These are phyloP conservation scores for Orchesella flavescens DNA, from an alignment of 2,888 invertebrate species.

Conservation along the genomic window DNA sequence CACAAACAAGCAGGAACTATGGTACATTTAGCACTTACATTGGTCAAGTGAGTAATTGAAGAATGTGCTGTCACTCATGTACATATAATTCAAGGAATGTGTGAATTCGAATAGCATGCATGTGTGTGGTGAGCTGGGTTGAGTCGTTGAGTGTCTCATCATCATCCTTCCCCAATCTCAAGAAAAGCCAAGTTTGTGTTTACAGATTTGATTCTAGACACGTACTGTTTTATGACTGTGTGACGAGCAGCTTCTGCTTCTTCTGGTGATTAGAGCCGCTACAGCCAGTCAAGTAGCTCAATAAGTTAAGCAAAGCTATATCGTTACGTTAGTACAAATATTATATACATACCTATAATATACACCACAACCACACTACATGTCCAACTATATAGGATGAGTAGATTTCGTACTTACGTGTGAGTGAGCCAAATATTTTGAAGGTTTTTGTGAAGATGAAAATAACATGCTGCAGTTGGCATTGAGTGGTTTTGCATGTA, in stretches of 20 bases:
- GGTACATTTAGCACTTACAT: no score
- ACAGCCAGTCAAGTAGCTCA: no score
- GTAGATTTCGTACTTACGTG: no score
- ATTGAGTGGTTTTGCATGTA: slow-evolving; percentile 62
- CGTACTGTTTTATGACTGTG: not conserved
- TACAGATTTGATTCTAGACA: slow-evolving; percentile 49
- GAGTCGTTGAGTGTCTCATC: slow-evolving; percentile 51
- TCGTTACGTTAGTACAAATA: no score
- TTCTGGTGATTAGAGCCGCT: not conserved
- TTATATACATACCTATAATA: no score
- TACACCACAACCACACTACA: no score
- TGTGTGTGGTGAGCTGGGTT: slow-evolving; percentile 47
- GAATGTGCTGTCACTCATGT: slow-evolving; percentile 49
- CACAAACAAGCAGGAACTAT: no score
- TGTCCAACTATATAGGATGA: no score
- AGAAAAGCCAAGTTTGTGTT: slow-evolving; percentile 57
- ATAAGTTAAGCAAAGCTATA: no score
- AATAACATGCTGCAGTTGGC: slow-evolving; percentile 64
- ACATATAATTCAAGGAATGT: slow-evolving; percentile 60
- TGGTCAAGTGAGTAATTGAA: slow-evolving; percentile 45
- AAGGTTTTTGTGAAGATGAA: slow-evolving; percentile 65
- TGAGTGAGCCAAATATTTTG: slow-evolving; percentile 65
- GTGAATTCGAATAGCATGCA: slow-evolving; percentile 50
- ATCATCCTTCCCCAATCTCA: slow-evolving; percentile 30
- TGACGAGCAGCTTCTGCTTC: slow-evolving; percentile 24